phyloP scores from a whole-genome alignment of 1,140 invertebrate genomes.

The Achroia grisella region DNA sequence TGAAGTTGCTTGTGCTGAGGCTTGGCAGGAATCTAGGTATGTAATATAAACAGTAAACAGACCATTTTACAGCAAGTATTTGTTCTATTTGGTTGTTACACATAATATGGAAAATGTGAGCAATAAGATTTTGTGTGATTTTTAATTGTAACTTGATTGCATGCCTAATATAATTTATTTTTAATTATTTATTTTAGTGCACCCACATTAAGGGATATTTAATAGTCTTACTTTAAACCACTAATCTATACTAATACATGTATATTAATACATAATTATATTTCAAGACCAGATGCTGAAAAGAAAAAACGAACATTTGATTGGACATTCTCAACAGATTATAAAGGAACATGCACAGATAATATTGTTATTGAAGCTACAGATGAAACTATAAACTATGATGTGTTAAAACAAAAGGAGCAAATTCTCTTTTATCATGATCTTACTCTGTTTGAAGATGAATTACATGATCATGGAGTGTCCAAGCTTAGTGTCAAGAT shows the following conservation, averaged over 20 bases:
- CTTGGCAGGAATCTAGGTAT: slow-evolving; percentile 89
- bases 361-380: slow-evolving; percentile 77
- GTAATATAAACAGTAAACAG: no score
- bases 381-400: slow-evolving; percentile 88
- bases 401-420: slow-evolving; percentile 92
- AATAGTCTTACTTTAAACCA: no score
- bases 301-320: slow-evolving; percentile 93
- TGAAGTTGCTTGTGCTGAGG: slow-evolving; percentile 90
- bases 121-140: no score
- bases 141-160: no score
- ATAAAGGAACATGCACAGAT: slow-evolving; percentile 87
- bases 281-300: slow-evolving; percentile 75
- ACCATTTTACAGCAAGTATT: no score
- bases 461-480: slow-evolving; percentile 98
- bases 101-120: no score
- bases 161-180: no score
- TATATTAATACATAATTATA: no score
- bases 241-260: no score
- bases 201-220: no score
- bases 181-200: no score
- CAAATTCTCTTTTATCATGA: slow-evolving; percentile 97
- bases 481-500: slow-evolving; percentile 94
- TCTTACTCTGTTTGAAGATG: slow-evolving; percentile 97
- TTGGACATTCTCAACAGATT: slow-evolving; percentile 98
- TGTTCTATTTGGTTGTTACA: no score